Base-by-base conservation (phyloP, 2,797 vertebrate genomes). In the Phrynocephalus guinanensis region DNA sequence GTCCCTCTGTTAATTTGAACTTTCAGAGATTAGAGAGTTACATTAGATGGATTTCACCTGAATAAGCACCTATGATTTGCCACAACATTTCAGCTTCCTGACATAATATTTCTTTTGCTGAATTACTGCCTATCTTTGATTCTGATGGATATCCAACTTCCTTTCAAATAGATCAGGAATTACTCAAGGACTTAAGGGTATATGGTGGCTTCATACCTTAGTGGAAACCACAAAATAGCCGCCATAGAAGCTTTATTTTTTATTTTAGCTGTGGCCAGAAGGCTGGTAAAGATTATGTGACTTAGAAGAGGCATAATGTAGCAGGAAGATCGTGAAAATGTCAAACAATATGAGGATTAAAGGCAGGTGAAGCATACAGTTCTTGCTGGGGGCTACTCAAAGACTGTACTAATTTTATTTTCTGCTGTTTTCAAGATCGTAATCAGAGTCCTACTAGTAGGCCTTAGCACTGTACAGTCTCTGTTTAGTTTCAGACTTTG, bases 361-460 rank as follows among this genome's bases (percentile, higher is more conserved):
- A 87, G 78, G 15, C n/a, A 91, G 66, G 44, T 87, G 67, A 93
- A 91, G 87, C 0, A 0, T 82, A 85, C 80, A 30, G 33, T n/a
- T 85, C 18, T 91, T 30, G 76, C 73, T 86, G 52, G 3, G 2
- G n/a, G 71, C 91, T 22, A 83, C 79, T 88, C 24, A 88, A 90
- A 89, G 63, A n/a, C 88, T 90, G 5, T 82, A 30, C 0, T 92
- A 79, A 88, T 89, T 90, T 91, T 89, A 52, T 89, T 89, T 87
- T 92, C 70, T 86, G 80, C 67, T 86, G 75, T 78, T 38, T 85
- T 82, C 86, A 82, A 90, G 48, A 88, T 79, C 24, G 63, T 88
- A 90, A 85, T 92, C 81, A 87, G 71, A 72, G 20, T 26, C 60
- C 78, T 13, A 52, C 11, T 0, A 88, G 63, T 87, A 80, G 89